These are phyloP conservation scores for Puntigrus tetrazona DNA, from an alignment of 2,113 vertebrate genomes.

Conservation along the genomic window DNA sequence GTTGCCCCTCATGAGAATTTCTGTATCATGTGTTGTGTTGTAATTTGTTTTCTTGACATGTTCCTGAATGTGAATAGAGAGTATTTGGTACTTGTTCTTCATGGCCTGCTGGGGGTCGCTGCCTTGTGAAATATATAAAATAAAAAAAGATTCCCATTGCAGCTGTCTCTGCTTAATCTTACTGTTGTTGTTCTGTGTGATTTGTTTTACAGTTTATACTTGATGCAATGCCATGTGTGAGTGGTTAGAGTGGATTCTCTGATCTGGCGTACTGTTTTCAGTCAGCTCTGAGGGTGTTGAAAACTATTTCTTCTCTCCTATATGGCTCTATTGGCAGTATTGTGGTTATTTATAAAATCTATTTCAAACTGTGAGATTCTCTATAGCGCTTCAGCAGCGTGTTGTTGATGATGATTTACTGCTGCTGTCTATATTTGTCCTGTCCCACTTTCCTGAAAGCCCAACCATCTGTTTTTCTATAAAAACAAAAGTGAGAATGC, in stretches of 20 bases:
- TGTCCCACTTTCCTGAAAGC: conserved; percentile 28
- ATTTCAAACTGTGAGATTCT: conserved; percentile 33
- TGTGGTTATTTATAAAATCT: conserved; percentile 18
- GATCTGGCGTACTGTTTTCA: not conserved
- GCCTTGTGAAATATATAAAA: conserved; percentile 51
- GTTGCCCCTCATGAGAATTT: conserved; percentile 46
- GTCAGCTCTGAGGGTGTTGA: conserved; percentile 22
- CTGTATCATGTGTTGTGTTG: conserved; percentile 63
- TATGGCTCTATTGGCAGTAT: conserved; percentile 11
- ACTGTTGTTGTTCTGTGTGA: conserved; percentile 66
- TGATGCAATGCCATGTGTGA: not conserved
- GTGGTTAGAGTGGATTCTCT: conserved; percentile 6
- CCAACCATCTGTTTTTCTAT: conserved; percentile 35
- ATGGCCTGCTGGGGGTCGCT: conserved; percentile 43
- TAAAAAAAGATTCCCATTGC: conserved; percentile 58
- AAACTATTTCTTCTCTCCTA: not conserved
- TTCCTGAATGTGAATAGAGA: conserved; percentile 70
- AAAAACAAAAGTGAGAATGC: conserved; percentile 7
- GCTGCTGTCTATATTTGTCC: conserved; percentile 25
- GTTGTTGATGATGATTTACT: conserved; percentile 26
- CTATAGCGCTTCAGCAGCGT: not conserved
- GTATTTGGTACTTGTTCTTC: conserved; percentile 56
- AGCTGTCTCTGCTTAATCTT: conserved; percentile 64
- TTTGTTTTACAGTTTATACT: conserved; percentile 54
- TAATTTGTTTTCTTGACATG: conserved; percentile 67